Evolutionary conservation across 1,140 invertebrate species (phyloP).

Genomic region (Drosophila littoralis): DNA sequence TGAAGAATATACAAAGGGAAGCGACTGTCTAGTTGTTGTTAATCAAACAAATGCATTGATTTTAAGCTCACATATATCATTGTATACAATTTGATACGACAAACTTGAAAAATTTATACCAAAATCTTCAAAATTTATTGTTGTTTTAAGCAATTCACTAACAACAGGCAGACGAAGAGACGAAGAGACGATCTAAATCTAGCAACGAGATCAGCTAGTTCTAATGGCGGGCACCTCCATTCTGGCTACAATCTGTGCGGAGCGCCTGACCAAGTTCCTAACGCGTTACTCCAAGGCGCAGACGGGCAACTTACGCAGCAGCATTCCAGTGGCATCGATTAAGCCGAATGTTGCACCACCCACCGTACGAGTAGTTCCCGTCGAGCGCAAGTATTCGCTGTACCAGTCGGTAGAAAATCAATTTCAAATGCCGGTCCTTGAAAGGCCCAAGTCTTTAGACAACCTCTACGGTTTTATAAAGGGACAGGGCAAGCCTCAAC

Average conservation of each 20-base stretch:
- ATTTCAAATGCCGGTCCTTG: background rate
- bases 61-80: conserved; percentile 8
- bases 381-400: conserved; percentile 10
- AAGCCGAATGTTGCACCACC: background rate
- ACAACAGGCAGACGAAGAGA: background rate
- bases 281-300: conserved; percentile 45
- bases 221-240: conserved; percentile 55
- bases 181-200: background rate
- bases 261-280: conserved; percentile 63
- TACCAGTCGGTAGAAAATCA: background rate
- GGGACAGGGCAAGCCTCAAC: background rate
- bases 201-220: background rate
- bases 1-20: background rate
- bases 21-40: background rate
- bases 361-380: background rate
- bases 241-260: conserved; percentile 67
- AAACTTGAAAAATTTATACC: conserved; percentile 10
- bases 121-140: conserved; percentile 18
- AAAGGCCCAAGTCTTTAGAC: conserved; percentile 4
- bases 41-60: conserved; percentile 10
- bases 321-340: background rate
- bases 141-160: background rate
- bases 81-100: background rate
- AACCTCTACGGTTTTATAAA: background rate
- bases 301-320: background rate